These are phyloP conservation scores for Euphydryas editha DNA, from an alignment of 2,888 invertebrate species.

Conservation along the genomic window DNA sequence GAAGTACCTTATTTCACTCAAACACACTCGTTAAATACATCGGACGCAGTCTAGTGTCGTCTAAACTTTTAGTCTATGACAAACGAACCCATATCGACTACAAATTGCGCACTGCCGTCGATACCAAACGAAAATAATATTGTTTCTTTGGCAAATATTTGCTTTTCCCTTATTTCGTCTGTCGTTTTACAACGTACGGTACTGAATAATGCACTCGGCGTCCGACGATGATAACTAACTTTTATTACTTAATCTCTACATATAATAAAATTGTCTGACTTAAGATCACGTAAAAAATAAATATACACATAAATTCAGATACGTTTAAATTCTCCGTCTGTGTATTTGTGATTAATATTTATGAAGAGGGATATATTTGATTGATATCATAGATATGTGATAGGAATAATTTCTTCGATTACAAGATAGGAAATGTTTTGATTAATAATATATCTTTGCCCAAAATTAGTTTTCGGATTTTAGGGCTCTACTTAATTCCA, in stretches of 20 bases:
- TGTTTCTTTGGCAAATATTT: slow-evolving; percentile 82
- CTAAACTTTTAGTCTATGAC: slow-evolving; percentile 55
- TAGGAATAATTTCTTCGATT: no score
- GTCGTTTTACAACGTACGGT: slow-evolving; percentile 54
- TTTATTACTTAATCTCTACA: slow-evolving; percentile 31
- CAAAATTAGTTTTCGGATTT: no score
- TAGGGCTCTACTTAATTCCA: no score
- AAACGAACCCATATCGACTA: slow-evolving; percentile 77
- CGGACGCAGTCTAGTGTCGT: background rate
- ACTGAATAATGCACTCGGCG: slow-evolving; percentile 33
- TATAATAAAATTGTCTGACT: slow-evolving; percentile 12
- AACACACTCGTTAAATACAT: background rate
- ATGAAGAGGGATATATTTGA: background rate
- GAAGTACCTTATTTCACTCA: no score
- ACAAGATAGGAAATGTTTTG: no score
- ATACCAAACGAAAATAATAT: slow-evolving; percentile 78
- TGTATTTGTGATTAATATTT: background rate
- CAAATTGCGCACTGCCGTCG: slow-evolving; percentile 72
- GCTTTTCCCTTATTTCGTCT: slow-evolving; percentile 67
- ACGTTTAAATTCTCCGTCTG: no score
- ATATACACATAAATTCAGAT: no score
- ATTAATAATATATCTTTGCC: no score
- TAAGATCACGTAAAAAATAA: background rate
- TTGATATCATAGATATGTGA: no score
- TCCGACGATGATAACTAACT: slow-evolving; percentile 29